Evolutionary conservation across 2,888 invertebrate species (phyloP).

Genomic region (Disparrhopalites patrizii): DNA sequence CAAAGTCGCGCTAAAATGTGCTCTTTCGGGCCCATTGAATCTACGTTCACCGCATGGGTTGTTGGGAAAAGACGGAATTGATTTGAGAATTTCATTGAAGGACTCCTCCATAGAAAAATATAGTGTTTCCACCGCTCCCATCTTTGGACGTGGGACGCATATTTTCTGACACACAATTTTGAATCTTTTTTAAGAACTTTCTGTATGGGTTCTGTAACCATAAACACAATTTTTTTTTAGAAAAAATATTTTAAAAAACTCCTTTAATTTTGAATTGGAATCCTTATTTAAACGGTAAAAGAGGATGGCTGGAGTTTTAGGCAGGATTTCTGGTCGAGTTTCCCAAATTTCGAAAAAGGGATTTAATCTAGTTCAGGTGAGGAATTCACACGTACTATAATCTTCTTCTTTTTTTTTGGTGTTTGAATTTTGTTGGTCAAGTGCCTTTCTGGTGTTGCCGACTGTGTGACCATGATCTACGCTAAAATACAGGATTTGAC

Average conservation of each 20-base stretch:
- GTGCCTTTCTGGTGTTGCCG: too few relatives aligned
- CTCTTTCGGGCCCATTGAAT: too few relatives aligned
- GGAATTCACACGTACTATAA: too few relatives aligned
- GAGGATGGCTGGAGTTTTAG: conserved; percentile 43
- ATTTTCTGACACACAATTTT: conserved; percentile 13
- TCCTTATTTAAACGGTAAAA: conserved; percentile 1
- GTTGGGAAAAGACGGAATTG: conserved; percentile 2
- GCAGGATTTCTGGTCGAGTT: conserved; percentile 36
- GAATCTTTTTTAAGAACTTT: conserved; percentile 12
- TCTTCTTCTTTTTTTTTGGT: background rate
- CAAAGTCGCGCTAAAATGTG: background rate
- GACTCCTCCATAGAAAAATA: too few relatives aligned
- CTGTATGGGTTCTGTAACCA: too few relatives aligned
- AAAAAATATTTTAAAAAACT: too few relatives aligned
- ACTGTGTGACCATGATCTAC: too few relatives aligned
- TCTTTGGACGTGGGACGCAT: background rate
- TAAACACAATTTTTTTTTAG: too few relatives aligned
- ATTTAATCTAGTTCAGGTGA: conserved; percentile 26
- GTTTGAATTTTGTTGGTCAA: too few relatives aligned
- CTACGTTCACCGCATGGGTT: conserved; percentile 3
- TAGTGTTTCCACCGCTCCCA: too few relatives aligned
- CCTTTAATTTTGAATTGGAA: background rate
- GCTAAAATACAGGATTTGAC: too few relatives aligned
- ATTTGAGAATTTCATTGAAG: background rate
- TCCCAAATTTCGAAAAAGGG: conserved; percentile 43